Conservation (phyloP, 2,797 vertebrate species). For the Orestias chungarensis region DNA sequence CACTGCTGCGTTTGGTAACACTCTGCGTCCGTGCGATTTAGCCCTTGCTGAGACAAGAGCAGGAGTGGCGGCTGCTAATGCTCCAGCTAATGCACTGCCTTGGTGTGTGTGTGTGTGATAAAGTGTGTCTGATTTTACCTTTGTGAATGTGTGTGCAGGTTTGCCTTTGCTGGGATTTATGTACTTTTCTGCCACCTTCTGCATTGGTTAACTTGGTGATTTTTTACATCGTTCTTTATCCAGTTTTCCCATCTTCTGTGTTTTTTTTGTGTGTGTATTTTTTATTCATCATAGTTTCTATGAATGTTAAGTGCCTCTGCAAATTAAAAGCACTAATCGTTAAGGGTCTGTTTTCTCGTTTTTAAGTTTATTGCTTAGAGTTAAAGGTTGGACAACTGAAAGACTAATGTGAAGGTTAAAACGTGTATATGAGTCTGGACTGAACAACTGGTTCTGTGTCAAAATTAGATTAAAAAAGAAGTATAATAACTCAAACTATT, state of each 20-base stretch:
- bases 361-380: constrained; percentile 43
- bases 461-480: constrained; percentile 16
- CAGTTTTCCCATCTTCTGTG: constrained; percentile 15
- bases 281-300: constrained; percentile 15
- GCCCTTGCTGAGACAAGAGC: constrained; percentile 67
- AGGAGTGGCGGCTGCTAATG: constrained; percentile 67
- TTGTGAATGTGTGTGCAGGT: constrained; percentile 5
- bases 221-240: constrained; percentile 46
- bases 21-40: constrained; percentile 76
- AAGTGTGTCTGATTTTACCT: neutral
- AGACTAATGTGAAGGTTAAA: constrained; percentile 56
- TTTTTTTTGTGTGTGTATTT: constrained; percentile 26
- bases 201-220: constrained; percentile 38
- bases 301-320: constrained; percentile 28
- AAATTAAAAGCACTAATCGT: constrained; percentile 42
- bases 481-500: constrained; percentile 15
- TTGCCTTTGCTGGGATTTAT: constrained; percentile 27
- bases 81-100: constrained; percentile 66
- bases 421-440: constrained; percentile 52
- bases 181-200: constrained; percentile 41
- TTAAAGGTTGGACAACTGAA: constrained; percentile 56
- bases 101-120: constrained; percentile 27
- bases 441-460: constrained; percentile 50
- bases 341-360: constrained; percentile 41
- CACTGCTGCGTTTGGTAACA: constrained; percentile 78